Conservation (phyloP, 2,797 vertebrate species). For the Sebastes goodei region DNA sequence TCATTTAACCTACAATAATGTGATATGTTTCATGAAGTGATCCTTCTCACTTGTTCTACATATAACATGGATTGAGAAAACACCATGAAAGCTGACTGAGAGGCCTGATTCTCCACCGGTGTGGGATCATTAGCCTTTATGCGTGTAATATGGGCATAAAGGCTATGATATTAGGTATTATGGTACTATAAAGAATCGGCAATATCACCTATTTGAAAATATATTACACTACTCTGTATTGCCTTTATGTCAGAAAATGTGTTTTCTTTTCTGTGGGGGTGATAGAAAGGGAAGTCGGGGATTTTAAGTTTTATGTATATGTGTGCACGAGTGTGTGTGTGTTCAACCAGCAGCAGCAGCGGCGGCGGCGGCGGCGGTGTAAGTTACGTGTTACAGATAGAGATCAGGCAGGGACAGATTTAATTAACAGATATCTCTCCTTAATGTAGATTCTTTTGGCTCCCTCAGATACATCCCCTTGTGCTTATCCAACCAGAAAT, state of each 20-base stretch:
- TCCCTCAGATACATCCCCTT: constrained; percentile 74
- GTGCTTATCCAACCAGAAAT: constrained; percentile 81
- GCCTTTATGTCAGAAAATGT: constrained; percentile 31
- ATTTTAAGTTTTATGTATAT: constrained; percentile 55
- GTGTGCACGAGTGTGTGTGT: constrained; percentile 6
- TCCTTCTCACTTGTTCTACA: not conserved
- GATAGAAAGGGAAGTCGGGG: constrained; percentile 44
- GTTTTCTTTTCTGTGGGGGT: constrained; percentile 27
- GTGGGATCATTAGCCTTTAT: constrained; percentile 23
- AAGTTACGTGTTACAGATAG: constrained; percentile 80
- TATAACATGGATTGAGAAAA: not conserved
- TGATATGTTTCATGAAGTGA: not conserved
- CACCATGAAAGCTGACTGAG: not conserved
- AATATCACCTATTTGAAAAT: constrained; percentile 27
- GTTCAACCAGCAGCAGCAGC: constrained; percentile 40
- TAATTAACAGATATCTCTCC: constrained; percentile 86
- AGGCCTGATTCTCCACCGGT: not conserved
- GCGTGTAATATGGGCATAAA: constrained; percentile 15
- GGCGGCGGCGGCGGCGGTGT: constrained; percentile 54
- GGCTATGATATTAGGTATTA: constrained; percentile 22
- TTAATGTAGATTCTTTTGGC: constrained; percentile 83
- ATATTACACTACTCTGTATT: constrained; percentile 9
- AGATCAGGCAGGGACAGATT: constrained; percentile 83
- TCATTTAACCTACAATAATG: not conserved
- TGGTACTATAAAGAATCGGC: constrained; percentile 30